phyloP scores from a whole-genome alignment of 2,113 vertebrate genomes.

The Oreochromis tanganicae region DNA sequence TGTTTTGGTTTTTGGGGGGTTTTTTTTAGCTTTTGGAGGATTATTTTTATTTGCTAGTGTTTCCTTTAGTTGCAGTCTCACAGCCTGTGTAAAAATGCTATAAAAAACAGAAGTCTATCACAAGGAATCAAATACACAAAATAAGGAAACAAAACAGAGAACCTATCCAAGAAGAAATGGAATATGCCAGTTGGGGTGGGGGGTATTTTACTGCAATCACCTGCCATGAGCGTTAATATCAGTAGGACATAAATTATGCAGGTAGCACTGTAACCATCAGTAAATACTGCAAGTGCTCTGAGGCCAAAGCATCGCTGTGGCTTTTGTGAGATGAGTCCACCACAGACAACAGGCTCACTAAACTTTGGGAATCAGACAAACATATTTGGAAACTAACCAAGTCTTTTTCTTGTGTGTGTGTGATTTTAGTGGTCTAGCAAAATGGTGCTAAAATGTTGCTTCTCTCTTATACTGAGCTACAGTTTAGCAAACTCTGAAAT shows the following conservation, averaged over 20 bases:
- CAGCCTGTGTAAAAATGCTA: background rate
- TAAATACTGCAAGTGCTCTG: background rate
- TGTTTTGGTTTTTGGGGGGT: accelerated
- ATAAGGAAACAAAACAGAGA: background rate
- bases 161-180: background rate
- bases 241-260: background rate
- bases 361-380: background rate
- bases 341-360: background rate
- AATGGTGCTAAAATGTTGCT: background rate
- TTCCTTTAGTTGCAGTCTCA: background rate
- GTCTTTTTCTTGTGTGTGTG: background rate
- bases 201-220: background rate
- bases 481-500: background rate
- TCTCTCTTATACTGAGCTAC: background rate
- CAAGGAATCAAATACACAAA: background rate
- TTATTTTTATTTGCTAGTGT: background rate
- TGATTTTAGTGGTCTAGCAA: background rate
- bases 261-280: background rate
- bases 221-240: background rate
- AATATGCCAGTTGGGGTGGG: background rate
- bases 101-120: background rate
- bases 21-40: background rate
- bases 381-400: background rate
- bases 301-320: background rate
- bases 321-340: background rate